Base-by-base conservation (phyloP, 2,888 invertebrate genomes). In the Dusona sp. region DNA sequence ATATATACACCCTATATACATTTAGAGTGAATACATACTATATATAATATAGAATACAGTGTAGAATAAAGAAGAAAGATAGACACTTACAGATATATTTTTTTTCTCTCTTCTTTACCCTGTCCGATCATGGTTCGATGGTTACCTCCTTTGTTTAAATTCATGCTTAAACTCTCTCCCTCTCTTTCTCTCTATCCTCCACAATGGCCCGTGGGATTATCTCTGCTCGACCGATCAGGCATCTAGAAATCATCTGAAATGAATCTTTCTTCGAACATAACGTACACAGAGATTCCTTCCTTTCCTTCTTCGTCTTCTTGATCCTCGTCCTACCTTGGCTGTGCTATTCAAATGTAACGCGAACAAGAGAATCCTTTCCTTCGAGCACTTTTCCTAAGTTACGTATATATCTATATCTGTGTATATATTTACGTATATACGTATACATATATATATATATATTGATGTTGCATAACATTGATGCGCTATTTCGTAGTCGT, bases 141-240 rank as follows among this genome's bases (percentile, higher is more conserved):
- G 91, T 88, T 92, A 88, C 88, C 90, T 90, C 91, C 92, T 92
- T 92, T 92, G 92, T 92, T 92, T 92, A 92, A 91, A 91, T 90
- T 91, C 90, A 92, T 88, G 90, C 90, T 92, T 89, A 91, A 72
- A 48, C 80, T 65, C 90, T 89, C 92, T 84, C 42, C 89, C 92
- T 84, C 92, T 84, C 42, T 42, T 42, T 42, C 42, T 42, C 25
- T 54, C 13, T 51, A n/a, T 45, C 45, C 64, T 38, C 36, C n/a
- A 36, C 54, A 51, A 48, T 54, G 84, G 89, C 86, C 89, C 90
- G 91, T 92, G 91, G 91, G 91, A 91, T 91, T 92, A 92, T 92
- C 91, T 92, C 91, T 91, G 91, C 90, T 91, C 90, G 91, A 90
- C 90, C 91, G 91, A 91, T 91, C 92, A 90, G 89, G 90, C 90